phyloP scores from a whole-genome alignment of 1,140 invertebrate genomes.

The Lepidurus apus region DNA sequence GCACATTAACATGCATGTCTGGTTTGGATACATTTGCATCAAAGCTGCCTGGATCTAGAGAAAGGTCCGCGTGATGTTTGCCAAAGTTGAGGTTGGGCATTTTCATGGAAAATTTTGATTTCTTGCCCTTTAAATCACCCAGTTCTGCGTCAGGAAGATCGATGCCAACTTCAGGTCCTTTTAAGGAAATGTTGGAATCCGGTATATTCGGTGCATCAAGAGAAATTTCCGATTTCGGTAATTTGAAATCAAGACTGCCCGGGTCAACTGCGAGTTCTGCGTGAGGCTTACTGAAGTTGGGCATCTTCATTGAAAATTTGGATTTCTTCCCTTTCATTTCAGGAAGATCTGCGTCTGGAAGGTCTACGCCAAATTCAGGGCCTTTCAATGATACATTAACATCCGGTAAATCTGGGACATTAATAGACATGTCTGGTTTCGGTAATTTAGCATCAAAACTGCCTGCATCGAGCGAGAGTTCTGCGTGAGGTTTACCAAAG shows the following conservation, averaged over 20 bases:
- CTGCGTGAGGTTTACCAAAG: not conserved
- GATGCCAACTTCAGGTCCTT: not conserved
- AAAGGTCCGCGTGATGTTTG: conserved; percentile 24
- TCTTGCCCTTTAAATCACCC: not conserved
- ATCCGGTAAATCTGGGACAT: not conserved
- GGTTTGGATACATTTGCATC: too few species aligned
- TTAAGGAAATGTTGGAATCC: too few species aligned
- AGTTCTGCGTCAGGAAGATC: not conserved
- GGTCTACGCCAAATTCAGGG: not conserved
- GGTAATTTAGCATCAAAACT: conserved; percentile 23
- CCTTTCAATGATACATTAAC: not conserved
- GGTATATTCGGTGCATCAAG: not conserved
- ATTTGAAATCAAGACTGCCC: not conserved
- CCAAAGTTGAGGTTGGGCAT: not conserved
- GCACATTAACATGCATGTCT: too few species aligned
- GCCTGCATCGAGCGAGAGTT: not conserved
- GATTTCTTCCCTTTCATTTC: not conserved
- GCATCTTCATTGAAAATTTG: conserved; percentile 26
- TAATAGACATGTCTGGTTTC: conserved; percentile 19
- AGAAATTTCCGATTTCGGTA: not conserved
- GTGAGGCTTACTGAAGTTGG: not conserved
- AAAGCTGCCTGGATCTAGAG: not conserved
- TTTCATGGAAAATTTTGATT: not conserved
- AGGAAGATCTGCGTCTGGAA: not conserved
- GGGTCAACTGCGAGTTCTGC: not conserved